Evolutionary conservation across 2,113 vertebrate genomes (phyloP).

Genomic region (Polypterus bichir): DNA sequence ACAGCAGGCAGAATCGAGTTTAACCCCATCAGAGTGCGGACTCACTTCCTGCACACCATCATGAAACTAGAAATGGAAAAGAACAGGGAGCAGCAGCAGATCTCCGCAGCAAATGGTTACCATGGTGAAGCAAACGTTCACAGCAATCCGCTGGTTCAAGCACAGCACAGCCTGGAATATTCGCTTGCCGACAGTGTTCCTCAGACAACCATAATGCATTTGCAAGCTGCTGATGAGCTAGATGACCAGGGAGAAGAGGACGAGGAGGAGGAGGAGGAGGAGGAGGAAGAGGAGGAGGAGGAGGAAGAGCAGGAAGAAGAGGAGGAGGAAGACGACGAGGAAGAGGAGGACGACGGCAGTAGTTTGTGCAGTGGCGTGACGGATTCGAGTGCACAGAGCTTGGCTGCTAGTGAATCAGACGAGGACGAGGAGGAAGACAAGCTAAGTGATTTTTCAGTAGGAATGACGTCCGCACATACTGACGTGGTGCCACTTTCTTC

Average conservation of each 20-base stretch:
- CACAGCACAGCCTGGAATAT: constrained; percentile 71
- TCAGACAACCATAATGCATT: constrained; percentile 66
- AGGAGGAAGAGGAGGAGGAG: constrained; percentile 58
- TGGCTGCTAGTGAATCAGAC: constrained; percentile 86
- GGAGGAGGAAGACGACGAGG: constrained; percentile 27
- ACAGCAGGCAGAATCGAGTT: constrained; percentile 91
- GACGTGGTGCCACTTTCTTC: constrained; percentile 72
- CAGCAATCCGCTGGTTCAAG: constrained; percentile 54
- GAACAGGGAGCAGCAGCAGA: constrained; percentile 78
- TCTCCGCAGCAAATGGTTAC: constrained; percentile 66
- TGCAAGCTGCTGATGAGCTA: constrained; percentile 69
- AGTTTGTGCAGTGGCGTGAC: constrained; percentile 88
- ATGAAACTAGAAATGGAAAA: constrained; percentile 98
- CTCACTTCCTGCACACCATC: constrained; percentile 97
- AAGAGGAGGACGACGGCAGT: constrained; percentile 81
- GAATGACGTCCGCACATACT: constrained; percentile 34
- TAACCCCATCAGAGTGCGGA: constrained; percentile 96
- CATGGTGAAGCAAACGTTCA: constrained; percentile 58
- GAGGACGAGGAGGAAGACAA: constrained; percentile 75
- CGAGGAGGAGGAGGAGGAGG: constrained; percentile 62
- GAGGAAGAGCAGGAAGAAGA: constrained; percentile 54
- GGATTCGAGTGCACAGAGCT: constrained; percentile 90
- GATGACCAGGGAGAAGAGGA: constrained; percentile 77
- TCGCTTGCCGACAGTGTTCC: constrained; percentile 65
- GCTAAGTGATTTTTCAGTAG: constrained; percentile 59